Evolutionary conservation across 53 echinoderm and acorn worm genomes (phyloP).

Genomic region (Echinometra lucunter): DNA sequence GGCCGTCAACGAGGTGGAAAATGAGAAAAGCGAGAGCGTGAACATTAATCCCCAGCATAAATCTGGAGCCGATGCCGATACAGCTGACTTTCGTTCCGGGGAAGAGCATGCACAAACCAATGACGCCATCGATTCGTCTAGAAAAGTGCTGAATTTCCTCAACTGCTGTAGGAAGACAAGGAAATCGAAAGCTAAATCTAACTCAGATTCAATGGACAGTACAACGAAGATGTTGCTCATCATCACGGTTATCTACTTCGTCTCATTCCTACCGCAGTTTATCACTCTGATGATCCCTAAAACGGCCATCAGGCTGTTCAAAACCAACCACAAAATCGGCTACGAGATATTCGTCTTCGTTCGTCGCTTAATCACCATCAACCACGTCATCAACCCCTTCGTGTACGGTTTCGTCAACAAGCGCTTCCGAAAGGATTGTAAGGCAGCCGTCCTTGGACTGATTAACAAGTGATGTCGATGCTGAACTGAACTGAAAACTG

Average conservation of each 20-base stretch:
- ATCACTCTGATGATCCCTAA: background rate
- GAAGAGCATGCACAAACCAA: background rate
- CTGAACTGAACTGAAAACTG: too few species aligned
- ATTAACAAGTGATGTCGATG: too few species aligned
- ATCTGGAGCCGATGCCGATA: background rate
- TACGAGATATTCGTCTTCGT: slow-evolving; percentile 43
- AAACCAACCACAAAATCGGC: background rate
- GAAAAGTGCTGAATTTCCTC: background rate
- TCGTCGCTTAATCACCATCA: slow-evolving; percentile 65
- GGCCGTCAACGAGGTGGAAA: background rate
- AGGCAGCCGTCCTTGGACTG: background rate
- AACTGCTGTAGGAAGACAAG: slow-evolving; percentile 11
- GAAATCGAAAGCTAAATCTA: slow-evolving; percentile 29
- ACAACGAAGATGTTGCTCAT: slow-evolving; percentile 68
- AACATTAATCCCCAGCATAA: background rate
- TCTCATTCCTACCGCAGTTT: slow-evolving; percentile 50
- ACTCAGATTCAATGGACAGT: slow-evolving; percentile 55
- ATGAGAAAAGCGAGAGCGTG: background rate
- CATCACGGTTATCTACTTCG: slow-evolving; percentile 55
- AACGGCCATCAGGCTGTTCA: background rate
- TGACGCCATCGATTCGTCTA: background rate
- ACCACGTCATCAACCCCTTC: slow-evolving; percentile 62
- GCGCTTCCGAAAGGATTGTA: slow-evolving; percentile 52
- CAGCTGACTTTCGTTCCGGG: background rate
- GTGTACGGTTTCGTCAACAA: slow-evolving; percentile 65